Evolutionary conservation across 2,888 invertebrate species (phyloP).

Genomic region (Tenthredo distinguenda): DNA sequence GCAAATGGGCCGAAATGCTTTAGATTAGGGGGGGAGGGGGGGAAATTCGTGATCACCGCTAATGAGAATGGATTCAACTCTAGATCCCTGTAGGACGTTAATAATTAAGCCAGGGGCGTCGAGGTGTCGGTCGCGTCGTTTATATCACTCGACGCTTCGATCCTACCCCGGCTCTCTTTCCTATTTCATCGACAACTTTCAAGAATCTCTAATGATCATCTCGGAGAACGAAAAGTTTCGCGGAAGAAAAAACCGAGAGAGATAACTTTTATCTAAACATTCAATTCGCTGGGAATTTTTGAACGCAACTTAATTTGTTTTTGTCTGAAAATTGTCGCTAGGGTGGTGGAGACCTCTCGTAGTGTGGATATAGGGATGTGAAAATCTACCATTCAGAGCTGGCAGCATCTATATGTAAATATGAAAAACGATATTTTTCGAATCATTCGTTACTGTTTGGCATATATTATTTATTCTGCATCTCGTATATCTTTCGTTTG

Average conservation of each 20-base stretch:
- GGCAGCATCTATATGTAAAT: constrained; percentile 60
- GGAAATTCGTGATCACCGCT: constrained; percentile 40
- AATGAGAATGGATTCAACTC: constrained; percentile 50
- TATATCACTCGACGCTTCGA: constrained; percentile 8
- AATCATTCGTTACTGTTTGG: constrained; percentile 67
- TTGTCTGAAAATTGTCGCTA: constrained; percentile 9
- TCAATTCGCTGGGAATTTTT: not conserved
- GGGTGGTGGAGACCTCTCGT: not conserved
- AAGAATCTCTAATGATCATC: not conserved
- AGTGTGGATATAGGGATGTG: not conserved
- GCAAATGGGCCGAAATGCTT: constrained; percentile 71
- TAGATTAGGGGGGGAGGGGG: constrained; percentile 15
- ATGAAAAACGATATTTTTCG: constrained; percentile 64
- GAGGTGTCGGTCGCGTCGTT: constrained; percentile 9
- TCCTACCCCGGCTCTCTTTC: constrained; percentile 25
- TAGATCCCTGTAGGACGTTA: constrained; percentile 38
- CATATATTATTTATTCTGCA: constrained; percentile 68
- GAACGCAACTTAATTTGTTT: not conserved
- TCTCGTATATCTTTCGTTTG: constrained; percentile 58
- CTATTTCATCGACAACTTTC: constrained; percentile 12
- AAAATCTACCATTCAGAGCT: constrained; percentile 33
- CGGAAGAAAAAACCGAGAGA: not conserved
- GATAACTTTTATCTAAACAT: not conserved
- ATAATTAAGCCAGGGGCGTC: constrained; percentile 41
- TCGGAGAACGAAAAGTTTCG: not conserved